phyloP scores from a whole-genome alignment of 2,797 vertebrate species.

The Catharus ustulatus region DNA sequence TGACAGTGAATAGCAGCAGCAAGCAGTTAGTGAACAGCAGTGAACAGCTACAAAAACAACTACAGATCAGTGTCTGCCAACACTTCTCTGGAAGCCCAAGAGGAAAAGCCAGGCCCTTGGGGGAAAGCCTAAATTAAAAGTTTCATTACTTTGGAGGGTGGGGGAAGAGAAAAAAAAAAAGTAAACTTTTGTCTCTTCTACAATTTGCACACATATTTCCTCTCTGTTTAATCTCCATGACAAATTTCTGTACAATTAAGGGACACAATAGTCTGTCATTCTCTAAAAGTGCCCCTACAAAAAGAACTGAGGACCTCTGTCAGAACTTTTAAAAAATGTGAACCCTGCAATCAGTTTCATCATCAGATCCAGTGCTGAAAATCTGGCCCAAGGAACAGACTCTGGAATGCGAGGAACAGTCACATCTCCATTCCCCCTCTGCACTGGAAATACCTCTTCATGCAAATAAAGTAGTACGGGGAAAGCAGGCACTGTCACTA shows the following conservation, averaged over 20 bases:
- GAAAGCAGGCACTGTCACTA: background rate
- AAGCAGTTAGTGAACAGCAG: background rate
- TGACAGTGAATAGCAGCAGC: background rate
- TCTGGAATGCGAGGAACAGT: background rate
- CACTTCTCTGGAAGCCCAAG: background rate
- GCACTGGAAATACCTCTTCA: background rate
- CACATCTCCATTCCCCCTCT: background rate
- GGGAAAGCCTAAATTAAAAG: background rate
- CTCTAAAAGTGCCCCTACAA: background rate
- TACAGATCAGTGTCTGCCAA: background rate
- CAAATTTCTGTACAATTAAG: background rate
- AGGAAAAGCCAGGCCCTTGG: background rate
- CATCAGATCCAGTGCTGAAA: background rate
- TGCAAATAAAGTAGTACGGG: background rate
- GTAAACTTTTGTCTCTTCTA: background rate
- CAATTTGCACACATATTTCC: background rate
- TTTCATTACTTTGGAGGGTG: background rate
- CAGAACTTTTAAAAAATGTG: background rate
- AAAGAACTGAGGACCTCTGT: background rate
- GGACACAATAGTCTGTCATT: background rate
- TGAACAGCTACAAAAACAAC: background rate
- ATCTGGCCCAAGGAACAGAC: background rate
- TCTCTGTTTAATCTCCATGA: background rate
- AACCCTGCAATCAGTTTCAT: background rate
- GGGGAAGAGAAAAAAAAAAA: background rate